Conservation (phyloP, 1,140 invertebrate genomes). For the Sarcophaga bullata region DNA sequence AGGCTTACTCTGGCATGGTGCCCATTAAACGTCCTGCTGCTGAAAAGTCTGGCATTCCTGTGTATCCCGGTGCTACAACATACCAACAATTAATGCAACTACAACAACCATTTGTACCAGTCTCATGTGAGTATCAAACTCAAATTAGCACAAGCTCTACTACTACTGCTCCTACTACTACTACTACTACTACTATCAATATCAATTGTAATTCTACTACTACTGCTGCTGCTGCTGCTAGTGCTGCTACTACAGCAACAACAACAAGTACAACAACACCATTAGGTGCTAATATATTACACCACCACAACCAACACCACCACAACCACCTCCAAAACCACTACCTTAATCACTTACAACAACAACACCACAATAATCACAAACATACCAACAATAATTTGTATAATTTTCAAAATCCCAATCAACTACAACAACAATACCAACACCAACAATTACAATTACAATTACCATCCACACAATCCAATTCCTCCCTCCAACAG, state of each 20-base stretch:
- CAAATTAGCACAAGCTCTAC: constrained; percentile 66
- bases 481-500: too few relatives aligned
- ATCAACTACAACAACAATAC: constrained; percentile 8
- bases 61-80: constrained; percentile 89
- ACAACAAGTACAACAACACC: constrained; percentile 31
- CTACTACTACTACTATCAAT: constrained; percentile 46
- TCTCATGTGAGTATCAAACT: constrained; percentile 90
- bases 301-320: constrained; percentile 56
- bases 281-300: constrained; percentile 47
- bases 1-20: constrained; percentile 94
- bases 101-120: constrained; percentile 91
- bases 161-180: constrained; percentile 43
- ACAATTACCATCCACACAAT: not conserved
- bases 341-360: constrained; percentile 4
- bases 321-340: constrained; percentile 34
- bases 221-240: constrained; percentile 55
- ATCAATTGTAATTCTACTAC: constrained; percentile 59
- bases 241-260: constrained; percentile 33
- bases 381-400: not conserved
- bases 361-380: not conserved
- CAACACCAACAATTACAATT: constrained; percentile 18
- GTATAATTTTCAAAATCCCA: constrained; percentile 15
- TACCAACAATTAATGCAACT: constrained; percentile 96
- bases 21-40: constrained; percentile 94
- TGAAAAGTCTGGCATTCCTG: constrained; percentile 93